Evolutionary conservation across 2,113 vertebrate species (phyloP).

Genomic region (Merops nubicus): DNA sequence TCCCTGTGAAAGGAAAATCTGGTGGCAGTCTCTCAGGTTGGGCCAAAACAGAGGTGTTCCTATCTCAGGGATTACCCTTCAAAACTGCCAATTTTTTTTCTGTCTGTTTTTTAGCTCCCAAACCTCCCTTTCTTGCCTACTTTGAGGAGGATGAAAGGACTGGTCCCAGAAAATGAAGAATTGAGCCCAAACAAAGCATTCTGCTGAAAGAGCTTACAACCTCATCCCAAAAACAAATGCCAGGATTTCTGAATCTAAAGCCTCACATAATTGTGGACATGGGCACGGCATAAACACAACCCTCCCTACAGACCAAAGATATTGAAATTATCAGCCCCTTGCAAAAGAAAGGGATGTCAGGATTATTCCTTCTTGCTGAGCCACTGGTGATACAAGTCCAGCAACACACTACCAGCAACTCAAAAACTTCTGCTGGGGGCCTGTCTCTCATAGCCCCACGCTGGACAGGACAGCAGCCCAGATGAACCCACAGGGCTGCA

Average conservation of each 20-base stretch:
- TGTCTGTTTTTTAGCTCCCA: background rate
- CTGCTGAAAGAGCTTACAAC: background rate
- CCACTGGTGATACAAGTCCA: background rate
- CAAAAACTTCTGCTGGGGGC: background rate
- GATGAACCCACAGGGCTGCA: background rate
- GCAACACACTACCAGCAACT: background rate
- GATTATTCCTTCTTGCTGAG: background rate
- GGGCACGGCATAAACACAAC: background rate
- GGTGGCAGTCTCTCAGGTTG: background rate
- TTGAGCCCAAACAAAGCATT: background rate
- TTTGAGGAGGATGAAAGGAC: background rate
- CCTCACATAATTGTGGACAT: background rate
- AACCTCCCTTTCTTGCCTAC: background rate
- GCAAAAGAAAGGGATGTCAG: background rate
- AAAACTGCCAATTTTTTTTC: background rate
- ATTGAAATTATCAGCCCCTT: background rate
- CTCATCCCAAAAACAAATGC: background rate
- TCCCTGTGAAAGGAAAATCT: background rate
- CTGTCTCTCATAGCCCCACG: background rate
- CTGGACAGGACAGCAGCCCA: background rate
- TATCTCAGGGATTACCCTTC: background rate
- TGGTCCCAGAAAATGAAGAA: background rate
- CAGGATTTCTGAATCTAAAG: background rate
- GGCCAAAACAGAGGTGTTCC: background rate
- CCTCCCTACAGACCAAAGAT: background rate